These are phyloP conservation scores for Morpho deidamia DNA, from an alignment of 2,888 invertebrate species.

Conservation along the genomic window DNA sequence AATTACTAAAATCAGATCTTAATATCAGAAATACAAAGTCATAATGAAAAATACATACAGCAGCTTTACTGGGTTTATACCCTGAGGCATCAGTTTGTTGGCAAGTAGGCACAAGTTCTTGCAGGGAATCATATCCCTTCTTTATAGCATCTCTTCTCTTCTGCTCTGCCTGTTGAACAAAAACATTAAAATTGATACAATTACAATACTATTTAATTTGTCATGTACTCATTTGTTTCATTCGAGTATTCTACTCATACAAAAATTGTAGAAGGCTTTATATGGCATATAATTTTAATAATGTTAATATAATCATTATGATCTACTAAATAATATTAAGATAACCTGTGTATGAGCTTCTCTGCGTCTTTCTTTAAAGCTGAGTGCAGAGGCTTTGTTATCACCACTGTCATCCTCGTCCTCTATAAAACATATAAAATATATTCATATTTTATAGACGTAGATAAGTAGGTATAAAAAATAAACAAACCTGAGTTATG, in stretches of 20 bases:
- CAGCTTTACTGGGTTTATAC: conserved; percentile 97
- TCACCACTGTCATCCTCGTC: conserved; percentile 82
- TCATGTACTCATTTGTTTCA: too few species aligned
- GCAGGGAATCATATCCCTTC: conserved; percentile 96
- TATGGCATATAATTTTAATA: too few species aligned
- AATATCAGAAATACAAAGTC: too few species aligned
- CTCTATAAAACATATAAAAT: conserved; percentile 50
- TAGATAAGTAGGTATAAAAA: neutral
- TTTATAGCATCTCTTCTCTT: conserved; percentile 98
- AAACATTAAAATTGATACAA: neutral
- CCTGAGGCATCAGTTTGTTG: conserved; percentile 94
- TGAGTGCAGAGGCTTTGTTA: conserved; percentile 80
- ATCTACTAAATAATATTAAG: neutral
- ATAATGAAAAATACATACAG: conserved; percentile 62
- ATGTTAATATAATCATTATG: too few species aligned
- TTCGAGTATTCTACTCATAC: too few species aligned
- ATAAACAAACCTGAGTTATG: conserved; percentile 83
- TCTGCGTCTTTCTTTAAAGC: conserved; percentile 94
- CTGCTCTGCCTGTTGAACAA: conserved; percentile 88
- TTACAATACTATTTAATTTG: neutral
- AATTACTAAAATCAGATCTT: too few species aligned
- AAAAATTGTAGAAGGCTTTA: too few species aligned
- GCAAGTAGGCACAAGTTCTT: conserved; percentile 95
- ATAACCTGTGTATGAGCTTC: conserved; percentile 91
- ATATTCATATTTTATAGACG: neutral